Evolutionary conservation across 2,113 vertebrate genomes (phyloP).

Genomic region (Riparia riparia): DNA sequence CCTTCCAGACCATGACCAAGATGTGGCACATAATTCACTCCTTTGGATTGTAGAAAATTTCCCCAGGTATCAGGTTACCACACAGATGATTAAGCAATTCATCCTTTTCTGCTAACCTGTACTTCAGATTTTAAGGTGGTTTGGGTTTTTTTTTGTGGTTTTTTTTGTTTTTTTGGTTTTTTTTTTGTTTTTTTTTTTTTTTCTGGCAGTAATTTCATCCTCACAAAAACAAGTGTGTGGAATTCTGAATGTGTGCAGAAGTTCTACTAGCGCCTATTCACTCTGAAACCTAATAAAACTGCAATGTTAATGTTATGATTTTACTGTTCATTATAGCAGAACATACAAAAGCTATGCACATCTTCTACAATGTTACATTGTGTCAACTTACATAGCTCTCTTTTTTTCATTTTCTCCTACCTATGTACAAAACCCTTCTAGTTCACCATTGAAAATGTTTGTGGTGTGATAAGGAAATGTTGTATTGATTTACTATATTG

Average conservation of each 20-base stretch:
- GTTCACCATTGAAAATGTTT: background rate
- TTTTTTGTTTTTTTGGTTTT: too few species aligned
- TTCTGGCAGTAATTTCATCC: background rate
- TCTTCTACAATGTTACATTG: background rate
- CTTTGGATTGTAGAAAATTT: background rate
- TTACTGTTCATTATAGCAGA: background rate
- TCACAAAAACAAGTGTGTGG: background rate
- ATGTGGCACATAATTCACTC: background rate
- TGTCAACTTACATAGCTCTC: background rate
- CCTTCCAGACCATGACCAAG: background rate
- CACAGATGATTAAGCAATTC: background rate
- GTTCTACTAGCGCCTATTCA: background rate
- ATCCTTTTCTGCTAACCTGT: background rate
- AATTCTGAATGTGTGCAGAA: background rate
- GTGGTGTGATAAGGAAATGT: slow-evolving; percentile 6
- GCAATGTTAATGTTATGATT: background rate
- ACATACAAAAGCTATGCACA: background rate
- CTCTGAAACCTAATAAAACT: background rate
- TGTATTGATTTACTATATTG: slow-evolving; percentile 20
- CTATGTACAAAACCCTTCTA: background rate
- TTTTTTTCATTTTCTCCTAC: background rate
- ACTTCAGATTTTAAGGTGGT: background rate
- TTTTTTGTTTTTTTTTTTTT: background rate
- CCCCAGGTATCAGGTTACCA: background rate
- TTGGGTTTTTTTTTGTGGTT: too few species aligned